Base-by-base conservation (phyloP, 2,888 invertebrate genomes). In the Aleiodes alternator region DNA sequence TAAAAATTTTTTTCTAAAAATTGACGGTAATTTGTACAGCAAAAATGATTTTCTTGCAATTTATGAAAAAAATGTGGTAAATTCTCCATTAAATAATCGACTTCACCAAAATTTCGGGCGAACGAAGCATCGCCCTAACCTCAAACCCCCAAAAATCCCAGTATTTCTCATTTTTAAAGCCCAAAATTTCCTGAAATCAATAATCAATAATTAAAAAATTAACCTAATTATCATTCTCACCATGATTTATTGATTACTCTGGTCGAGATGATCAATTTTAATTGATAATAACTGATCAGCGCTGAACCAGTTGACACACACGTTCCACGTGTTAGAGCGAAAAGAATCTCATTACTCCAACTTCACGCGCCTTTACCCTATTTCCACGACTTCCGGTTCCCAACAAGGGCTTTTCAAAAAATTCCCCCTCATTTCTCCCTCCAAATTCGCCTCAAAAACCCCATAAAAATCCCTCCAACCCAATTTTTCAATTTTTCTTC, bases 241-340 rank as follows among this genome's bases (percentile, higher is more conserved):
- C 94, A 94, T 94, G 86, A 90, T 92, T 82, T 83, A 90, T 80
- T 88, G 87, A 88, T 87, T 90, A 91, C 91, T 90, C 93, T 94
- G 96, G 95, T 94, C 96, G 96, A 96, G 96, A 90, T 96, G 94
- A 94, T 94, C 95, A 93, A 93, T 91, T 23, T 93, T 92, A 84
- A 84, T 82, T 80, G 76, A 64, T 69, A 84, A 87, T 92, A 93
- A 93, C 92, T 94, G 95, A 94, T 92, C 95, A 96, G 96, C 96
- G 96, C 96, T 96, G 96, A 96, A 96, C 96, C 96, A 94, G 94
- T 80, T 16, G 48, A 76, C 38, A 69, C 74, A 78, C 76, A 79
- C 80, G 80, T 80, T 78, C 78, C 84, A 86, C 86, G 87, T 87
- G 85, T 79, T 74, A 57, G 80, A 75, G 72, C 72, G 76, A 79